Base-by-base conservation (phyloP, 2,888 invertebrate species). In the Boloria euphrosyne region DNA sequence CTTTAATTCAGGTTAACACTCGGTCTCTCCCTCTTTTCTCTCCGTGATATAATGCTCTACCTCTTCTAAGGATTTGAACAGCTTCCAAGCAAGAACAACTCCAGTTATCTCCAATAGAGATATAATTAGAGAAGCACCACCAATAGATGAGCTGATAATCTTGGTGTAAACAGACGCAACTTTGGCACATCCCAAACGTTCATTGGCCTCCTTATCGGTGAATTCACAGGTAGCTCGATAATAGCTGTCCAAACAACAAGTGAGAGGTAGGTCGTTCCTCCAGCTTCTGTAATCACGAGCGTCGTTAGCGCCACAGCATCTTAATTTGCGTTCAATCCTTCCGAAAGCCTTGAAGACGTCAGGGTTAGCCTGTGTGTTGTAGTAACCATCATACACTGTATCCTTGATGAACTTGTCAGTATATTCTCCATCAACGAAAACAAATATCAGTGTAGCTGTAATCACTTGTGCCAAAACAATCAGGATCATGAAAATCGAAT, bases 91-190 rank as follows among this genome's bases (percentile, higher is more conserved):
- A 7, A 91, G 74, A 13, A 89, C 76, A 4, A 86, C 80, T 53
- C 91, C 89, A 3, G 82, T 81, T 16, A 91, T 85, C 72, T 91
- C 90, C 44, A 90, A 71, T 44, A 91, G 49, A 3, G 86, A 84
- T 13, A 91, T 89, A 4, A 92, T 70, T 13, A 91, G 72, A 0
- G 90, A 89, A 46, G 88, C 87, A 14, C 89, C 91, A 10, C 90
- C 91, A 0, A 92, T 82, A 0, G 89, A 89, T 0, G 91, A 90
- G 67, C 89, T 90, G 72, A 92, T 90, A 62, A 92, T 92, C 77
- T 91, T 91, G 0, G 90, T 88, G 71, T 92, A 92, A 22, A 90
- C 92, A n/a, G 91, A 75, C 0, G 92, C 92, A 66, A 92, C 92
- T 80, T 91, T 91, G 71, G 91, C 90, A 81, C 91, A 92, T 51